Evolutionary conservation across 2,797 vertebrate genomes (phyloP).

Genomic region (Hypotaenidia philippensis): DNA sequence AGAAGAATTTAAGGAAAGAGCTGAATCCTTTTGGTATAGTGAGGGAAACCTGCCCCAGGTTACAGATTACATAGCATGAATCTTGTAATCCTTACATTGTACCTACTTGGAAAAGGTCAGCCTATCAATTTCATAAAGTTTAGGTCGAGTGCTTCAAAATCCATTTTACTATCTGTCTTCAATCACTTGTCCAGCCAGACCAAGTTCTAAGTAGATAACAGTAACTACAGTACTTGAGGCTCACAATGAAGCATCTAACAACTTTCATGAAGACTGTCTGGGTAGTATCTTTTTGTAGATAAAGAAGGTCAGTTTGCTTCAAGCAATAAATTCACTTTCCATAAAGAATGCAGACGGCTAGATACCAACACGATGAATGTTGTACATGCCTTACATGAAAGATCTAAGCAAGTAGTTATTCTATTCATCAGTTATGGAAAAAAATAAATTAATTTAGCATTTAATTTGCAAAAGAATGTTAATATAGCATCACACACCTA

Average conservation of each 20-base stretch:
- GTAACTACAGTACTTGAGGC: background rate
- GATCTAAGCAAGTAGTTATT: background rate
- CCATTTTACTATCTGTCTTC: background rate
- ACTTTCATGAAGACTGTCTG: background rate
- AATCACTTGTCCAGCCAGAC: conserved; percentile 14
- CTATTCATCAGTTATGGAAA: background rate
- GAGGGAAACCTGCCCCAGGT: background rate
- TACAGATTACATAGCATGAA: background rate
- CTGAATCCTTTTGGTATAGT: background rate
- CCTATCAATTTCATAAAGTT: background rate
- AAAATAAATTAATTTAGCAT: background rate
- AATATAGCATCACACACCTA: background rate
- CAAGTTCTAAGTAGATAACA: background rate
- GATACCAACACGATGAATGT: background rate
- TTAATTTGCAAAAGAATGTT: background rate
- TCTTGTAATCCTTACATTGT: background rate
- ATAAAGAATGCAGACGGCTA: conserved; percentile 31
- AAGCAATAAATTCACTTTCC: conserved; percentile 54
- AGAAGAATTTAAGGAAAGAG: background rate
- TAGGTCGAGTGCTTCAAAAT: background rate
- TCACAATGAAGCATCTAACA: conserved; percentile 6
- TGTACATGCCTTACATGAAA: background rate
- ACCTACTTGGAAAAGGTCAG: background rate
- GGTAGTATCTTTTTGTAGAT: conserved; percentile 21
- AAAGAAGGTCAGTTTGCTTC: conserved; percentile 4